A percentile compares a stretch with the other conserved stretches of the same genome.
Conservation (phyloP, 2,113 vertebrate species). For the Felis chaus region DNA sequence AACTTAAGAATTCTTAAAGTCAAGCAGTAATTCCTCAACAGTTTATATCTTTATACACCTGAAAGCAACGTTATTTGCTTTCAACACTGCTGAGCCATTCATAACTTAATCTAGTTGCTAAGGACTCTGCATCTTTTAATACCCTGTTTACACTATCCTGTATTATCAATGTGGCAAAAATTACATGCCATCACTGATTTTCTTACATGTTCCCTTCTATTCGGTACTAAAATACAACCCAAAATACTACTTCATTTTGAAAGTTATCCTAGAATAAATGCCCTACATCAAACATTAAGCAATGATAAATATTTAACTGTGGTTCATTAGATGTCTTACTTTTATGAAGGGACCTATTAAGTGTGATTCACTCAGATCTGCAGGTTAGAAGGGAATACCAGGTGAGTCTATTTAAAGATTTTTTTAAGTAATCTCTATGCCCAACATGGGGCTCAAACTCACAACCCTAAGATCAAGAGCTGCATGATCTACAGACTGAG, state of each 20-base stretch:
- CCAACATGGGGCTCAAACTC: not conserved
- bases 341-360: not conserved
- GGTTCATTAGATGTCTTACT: not conserved
- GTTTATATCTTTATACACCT: not conserved
- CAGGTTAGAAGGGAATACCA: not conserved
- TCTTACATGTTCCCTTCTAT: slow-evolving; percentile 14
- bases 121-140: not conserved
- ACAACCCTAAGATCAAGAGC: not conserved
- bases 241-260: slow-evolving; percentile 20
- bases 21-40: slow-evolving; percentile 37
- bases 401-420: not conserved
- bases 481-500: not conserved
- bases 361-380: not conserved
- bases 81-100: not conserved
- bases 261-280: slow-evolving; percentile 44
- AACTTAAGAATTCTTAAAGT: slow-evolving; percentile 70
- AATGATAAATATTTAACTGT: not conserved
- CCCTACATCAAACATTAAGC: slow-evolving; percentile 38
- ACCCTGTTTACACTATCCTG: not conserved
- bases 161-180: not conserved
- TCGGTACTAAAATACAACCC: not conserved
- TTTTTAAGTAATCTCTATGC: not conserved
- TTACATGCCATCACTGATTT: not conserved
- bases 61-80: not conserved
- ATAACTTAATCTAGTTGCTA: not conserved